phyloP scores from a whole-genome alignment of 2,113 vertebrate genomes.

The Xiphias gladius region DNA sequence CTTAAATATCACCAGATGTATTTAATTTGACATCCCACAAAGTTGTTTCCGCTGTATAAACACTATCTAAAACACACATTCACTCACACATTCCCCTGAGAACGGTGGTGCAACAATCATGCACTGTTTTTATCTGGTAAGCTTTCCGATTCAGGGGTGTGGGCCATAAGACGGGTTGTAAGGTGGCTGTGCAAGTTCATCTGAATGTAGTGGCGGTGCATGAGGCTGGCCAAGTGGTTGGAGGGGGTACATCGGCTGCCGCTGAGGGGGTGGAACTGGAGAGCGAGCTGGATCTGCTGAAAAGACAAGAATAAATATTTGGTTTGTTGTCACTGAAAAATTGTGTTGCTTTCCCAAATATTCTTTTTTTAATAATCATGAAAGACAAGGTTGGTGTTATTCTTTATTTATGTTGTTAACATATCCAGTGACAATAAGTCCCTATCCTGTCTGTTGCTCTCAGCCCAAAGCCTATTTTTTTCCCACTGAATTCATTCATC shows the following conservation, averaged over 20 bases:
- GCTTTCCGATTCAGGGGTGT: background rate
- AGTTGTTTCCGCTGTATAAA: background rate
- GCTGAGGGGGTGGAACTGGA: background rate
- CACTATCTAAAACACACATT: background rate
- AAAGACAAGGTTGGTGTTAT: no score
- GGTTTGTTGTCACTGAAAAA: background rate
- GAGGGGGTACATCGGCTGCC: background rate
- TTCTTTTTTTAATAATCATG: background rate
- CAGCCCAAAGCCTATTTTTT: no score
- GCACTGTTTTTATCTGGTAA: background rate
- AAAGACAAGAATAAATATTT: slow-evolving; percentile 19
- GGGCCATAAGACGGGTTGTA: slow-evolving; percentile 59
- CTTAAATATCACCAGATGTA: background rate
- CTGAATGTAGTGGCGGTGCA: background rate
- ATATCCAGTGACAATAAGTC: background rate
- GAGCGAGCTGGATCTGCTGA: slow-evolving; percentile 24
- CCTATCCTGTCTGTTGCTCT: background rate
- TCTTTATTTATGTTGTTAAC: slow-evolving; percentile 1
- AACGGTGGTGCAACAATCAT: background rate
- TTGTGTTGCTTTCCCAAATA: background rate
- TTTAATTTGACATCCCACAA: slow-evolving; percentile 3
- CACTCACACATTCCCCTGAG: background rate
- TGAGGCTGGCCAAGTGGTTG: background rate
- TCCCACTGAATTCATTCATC: background rate
- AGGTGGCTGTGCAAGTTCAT: slow-evolving; percentile 10